Conservation (phyloP, 1,140 invertebrate species). For the Drosophila ficusphila region DNA sequence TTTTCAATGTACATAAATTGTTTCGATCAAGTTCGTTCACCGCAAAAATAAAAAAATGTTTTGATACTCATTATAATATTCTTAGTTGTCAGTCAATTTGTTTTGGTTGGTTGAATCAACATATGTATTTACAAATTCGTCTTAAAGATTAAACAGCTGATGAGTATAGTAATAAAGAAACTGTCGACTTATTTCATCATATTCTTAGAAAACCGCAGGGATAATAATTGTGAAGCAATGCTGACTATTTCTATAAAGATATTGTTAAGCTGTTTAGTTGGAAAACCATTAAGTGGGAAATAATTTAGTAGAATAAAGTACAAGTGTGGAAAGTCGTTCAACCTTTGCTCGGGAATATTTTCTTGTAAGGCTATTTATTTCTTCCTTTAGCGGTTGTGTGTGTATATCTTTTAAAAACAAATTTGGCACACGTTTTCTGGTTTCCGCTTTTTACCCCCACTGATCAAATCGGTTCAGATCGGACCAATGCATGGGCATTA, state of each 20-base stretch:
- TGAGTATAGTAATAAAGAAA: neutral
- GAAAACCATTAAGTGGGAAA: too few species aligned
- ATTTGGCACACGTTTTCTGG: conserved; percentile 39
- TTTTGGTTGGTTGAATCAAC: neutral
- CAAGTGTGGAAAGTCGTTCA: too few species aligned
- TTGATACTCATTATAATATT: neutral
- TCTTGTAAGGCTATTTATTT: conserved; percentile 12
- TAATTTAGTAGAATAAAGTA: too few species aligned
- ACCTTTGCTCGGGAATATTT: too few species aligned
- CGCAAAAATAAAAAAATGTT: neutral
- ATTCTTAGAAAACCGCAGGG: neutral
- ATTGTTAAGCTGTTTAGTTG: neutral
- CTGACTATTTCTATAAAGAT: neutral
- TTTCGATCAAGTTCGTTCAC: conserved; percentile 3
- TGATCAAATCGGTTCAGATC: neutral
- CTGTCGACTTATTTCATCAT: neutral
- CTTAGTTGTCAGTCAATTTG: neutral
- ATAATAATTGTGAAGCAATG: neutral
- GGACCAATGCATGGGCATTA: conserved; percentile 66
- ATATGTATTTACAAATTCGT: neutral
- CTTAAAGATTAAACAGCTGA: neutral
- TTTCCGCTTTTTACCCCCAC: conserved; percentile 20
- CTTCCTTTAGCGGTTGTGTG: neutral
- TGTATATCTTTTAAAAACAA: conserved; percentile 13
- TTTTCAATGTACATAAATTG: too few species aligned